These are phyloP conservation scores for Acromyrmex echinatior DNA, from an alignment of 1,140 invertebrate genomes.

Conservation along the genomic window DNA sequence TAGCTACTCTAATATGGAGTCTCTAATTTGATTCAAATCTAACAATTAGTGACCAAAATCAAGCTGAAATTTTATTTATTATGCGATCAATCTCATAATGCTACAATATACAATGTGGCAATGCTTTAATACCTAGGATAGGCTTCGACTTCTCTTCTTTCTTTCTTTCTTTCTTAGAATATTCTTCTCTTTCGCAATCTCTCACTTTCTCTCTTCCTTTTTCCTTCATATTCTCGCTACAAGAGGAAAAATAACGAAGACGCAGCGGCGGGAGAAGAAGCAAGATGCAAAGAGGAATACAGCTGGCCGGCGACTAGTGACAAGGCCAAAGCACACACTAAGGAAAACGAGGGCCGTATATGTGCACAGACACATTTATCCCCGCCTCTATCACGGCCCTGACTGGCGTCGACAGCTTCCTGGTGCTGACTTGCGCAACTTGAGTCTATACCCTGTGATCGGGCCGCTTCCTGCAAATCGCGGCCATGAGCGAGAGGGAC, in stretches of 20 bases:
- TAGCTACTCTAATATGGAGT: too few relatives aligned
- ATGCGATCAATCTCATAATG: neutral
- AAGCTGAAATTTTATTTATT: neutral
- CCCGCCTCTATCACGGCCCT: conserved; percentile 54
- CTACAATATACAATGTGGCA: neutral
- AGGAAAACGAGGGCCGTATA: conserved; percentile 53
- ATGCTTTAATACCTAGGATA: neutral
- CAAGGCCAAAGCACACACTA: conserved; percentile 49
- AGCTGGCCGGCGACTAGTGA: conserved; percentile 46
- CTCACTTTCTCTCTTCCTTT: conserved; percentile 12
- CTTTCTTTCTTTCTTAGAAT: neutral
- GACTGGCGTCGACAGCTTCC: conserved; percentile 64
- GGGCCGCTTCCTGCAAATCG: conserved; percentile 55
- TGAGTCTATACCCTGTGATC: conserved; percentile 47
- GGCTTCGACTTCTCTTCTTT: neutral
- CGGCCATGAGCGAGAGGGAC: conserved; percentile 32
- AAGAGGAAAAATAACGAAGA: neutral
- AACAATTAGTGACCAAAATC: neutral
- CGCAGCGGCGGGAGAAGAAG: neutral
- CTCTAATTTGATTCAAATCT: neutral
- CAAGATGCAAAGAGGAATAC: conserved; percentile 45
- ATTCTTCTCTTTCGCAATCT: neutral
- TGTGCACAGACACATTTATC: conserved; percentile 53
- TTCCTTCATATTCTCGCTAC: neutral
- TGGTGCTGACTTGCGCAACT: conserved; percentile 64